Conservation (phyloP, 2,797 vertebrate genomes). For the Rhincodon typus region DNA sequence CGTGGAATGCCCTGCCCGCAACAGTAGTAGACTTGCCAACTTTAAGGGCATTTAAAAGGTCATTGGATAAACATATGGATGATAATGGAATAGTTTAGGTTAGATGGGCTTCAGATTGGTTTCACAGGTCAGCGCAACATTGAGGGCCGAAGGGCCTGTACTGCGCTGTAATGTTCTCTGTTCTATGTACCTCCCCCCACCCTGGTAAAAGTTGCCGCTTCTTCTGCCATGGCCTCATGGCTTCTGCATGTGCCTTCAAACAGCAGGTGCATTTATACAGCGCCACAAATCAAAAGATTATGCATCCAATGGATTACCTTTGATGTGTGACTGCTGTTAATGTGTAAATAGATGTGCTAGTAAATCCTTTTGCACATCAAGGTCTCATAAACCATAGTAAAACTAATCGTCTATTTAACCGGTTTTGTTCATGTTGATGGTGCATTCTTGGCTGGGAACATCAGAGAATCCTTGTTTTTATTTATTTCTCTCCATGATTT, state of each 20-base stretch:
- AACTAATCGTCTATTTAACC: neutral
- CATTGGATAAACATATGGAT: too few relatives aligned
- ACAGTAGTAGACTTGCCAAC: too few relatives aligned
- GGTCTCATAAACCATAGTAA: neutral
- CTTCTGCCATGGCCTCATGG: neutral
- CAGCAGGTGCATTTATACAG: neutral
- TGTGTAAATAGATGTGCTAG: neutral
- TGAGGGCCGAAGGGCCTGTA: too few relatives aligned
- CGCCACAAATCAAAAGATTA: neutral
- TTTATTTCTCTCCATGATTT: neutral
- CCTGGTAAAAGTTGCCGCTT: neutral
- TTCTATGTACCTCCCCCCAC: too few relatives aligned
- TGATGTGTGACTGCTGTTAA: neutral
- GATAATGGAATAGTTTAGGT: too few relatives aligned
- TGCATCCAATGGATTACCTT: neutral
- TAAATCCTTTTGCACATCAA: neutral
- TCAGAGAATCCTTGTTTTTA: neutral
- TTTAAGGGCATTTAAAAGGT: too few relatives aligned
- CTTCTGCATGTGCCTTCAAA: neutral
- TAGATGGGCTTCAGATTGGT: too few relatives aligned
- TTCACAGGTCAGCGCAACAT: too few relatives aligned
- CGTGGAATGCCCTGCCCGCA: too few relatives aligned
- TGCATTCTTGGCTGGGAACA: neutral
- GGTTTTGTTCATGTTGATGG: neutral
- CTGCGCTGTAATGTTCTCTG: too few relatives aligned